These are phyloP conservation scores for Temnothorax longispinosus DNA, from an alignment of 1,140 invertebrate species.

Conservation along the genomic window DNA sequence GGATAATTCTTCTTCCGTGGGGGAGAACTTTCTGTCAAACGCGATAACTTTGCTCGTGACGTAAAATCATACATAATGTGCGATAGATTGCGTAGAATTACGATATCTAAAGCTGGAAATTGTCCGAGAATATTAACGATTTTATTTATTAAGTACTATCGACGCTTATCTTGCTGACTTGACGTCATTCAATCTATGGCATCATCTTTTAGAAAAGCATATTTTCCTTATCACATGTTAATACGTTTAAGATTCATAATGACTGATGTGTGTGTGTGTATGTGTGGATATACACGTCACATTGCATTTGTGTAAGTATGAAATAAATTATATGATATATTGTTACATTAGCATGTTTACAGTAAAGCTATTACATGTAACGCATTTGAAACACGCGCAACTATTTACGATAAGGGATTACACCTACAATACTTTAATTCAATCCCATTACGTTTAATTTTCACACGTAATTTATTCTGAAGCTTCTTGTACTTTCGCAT, in stretches of 20 bases:
- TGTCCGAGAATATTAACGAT: not conserved
- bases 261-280: not conserved
- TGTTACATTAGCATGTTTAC: not conserved
- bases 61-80: not conserved
- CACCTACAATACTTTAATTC: not conserved
- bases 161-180: not conserved
- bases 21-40: not conserved
- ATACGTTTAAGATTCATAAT: not conserved
- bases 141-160: not conserved
- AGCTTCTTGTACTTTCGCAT: not conserved
- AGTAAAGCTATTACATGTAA: not conserved
- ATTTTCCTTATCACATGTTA: not conserved
- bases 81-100: not conserved
- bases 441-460: not conserved
- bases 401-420: slow-evolving; percentile 11
- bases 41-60: not conserved
- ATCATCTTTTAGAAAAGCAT: not conserved
- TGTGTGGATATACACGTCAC: not conserved
- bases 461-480: not conserved
- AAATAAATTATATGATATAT: slow-evolving; percentile 22
- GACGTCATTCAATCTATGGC: not conserved
- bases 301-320: not conserved
- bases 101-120: not conserved
- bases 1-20: not conserved
- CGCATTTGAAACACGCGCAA: slow-evolving; percentile 3